Percentiles rank a stretch among this genome's conserved stretches.
Evolutionary conservation across 2,113 vertebrate genomes (phyloP).

Genomic region (Alethe castanea): DNA sequence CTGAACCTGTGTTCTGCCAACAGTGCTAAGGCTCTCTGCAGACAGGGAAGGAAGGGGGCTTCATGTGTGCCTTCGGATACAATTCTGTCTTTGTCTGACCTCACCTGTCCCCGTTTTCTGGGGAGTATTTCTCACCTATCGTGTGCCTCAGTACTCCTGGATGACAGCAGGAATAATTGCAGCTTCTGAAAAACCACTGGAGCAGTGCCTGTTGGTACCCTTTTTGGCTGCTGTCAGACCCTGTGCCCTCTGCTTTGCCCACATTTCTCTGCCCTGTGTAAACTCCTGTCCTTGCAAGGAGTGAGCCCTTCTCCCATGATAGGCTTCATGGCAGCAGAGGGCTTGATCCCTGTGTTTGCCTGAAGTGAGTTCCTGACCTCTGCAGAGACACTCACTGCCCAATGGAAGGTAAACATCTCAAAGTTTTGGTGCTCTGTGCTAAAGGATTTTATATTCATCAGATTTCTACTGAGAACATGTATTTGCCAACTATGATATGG

Average conservation of each 20-base stretch:
- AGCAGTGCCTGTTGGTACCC: background rate
- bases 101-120: background rate
- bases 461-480: background rate
- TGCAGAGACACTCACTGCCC: background rate
- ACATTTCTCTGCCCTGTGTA: background rate
- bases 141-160: background rate
- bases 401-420: background rate
- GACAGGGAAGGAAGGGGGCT: background rate
- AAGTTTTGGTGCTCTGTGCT: background rate
- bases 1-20: background rate
- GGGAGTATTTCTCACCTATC: background rate
- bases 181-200: background rate
- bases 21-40: background rate
- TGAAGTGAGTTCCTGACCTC: background rate
- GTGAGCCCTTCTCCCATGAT: background rate
- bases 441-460: background rate
- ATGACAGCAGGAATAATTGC: background rate
- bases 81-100: background rate
- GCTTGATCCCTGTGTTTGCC: background rate
- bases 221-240: background rate
- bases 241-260: accelerated
- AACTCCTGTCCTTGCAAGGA: background rate
- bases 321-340: background rate
- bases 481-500: background rate
- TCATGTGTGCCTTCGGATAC: background rate